Base-by-base conservation (phyloP, 2,888 invertebrate genomes). In the Strigamia maritima region DNA sequence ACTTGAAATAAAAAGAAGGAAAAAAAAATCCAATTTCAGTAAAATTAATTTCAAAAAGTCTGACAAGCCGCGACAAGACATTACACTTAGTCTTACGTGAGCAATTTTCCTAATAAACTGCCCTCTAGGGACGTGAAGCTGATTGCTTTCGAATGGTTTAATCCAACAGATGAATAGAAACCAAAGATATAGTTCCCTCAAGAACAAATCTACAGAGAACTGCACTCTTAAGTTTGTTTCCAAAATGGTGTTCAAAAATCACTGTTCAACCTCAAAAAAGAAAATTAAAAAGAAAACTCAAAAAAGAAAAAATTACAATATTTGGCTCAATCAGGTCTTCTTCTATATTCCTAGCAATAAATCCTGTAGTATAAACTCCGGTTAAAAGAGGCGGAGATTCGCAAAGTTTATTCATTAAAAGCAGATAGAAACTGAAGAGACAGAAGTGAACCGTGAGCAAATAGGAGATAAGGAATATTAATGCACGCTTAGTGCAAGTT, bases 31-130 rank as follows among this genome's bases (percentile, higher is more conserved):
- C 70, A 70, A 70, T 70, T 70, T 70, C 26, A 70, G 70, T 70
- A 70, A 70, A 70, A 70, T 70, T 70, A 70, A 70, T 70, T 70
- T 70, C 70, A 70, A 70, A 44, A 70, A 70, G 70, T 28, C 70
- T 70, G 70, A 70, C 70, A 70, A 70, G 70, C 26, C 26, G 70
- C 70, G 70, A 70, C 70, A 70, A 70, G 70, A 70, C 70, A 70
- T 70, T 70, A 70, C 70, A 70, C 70, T 70, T 70, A 70, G 70
- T 70, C 70, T 70, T 70, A 70, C 70, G 70, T n/a, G 70, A 28
- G 70, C 70, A 70, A 70, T 70, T 70, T 70, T 28, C 70, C 24
- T 70, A 70, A 70, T 70, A 70, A 70, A 70, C 70, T 70, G 70
- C 70, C 70, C 70, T 70, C 70, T 70, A 26, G 70, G 70, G 70